Conservation (phyloP, 2,797 vertebrate genomes). For the Sparidentex hasta region DNA sequence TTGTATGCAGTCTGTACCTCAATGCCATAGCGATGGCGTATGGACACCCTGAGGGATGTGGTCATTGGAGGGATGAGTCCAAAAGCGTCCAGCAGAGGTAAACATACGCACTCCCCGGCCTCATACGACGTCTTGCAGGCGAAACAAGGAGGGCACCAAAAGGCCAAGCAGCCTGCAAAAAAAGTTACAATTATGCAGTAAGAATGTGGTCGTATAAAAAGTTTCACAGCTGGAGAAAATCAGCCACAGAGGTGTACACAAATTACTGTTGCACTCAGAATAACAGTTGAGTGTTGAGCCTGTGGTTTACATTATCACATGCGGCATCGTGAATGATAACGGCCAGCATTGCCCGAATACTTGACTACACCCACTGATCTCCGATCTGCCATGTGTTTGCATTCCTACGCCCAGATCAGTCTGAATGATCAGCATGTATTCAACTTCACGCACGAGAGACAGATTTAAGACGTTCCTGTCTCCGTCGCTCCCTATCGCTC, state of each 20-base stretch:
- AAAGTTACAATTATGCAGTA: background rate
- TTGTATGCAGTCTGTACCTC: conserved; percentile 56
- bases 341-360: background rate
- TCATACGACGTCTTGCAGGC: conserved; percentile 74
- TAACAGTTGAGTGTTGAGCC: background rate
- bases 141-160: conserved; percentile 81
- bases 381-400: background rate
- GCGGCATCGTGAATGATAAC: background rate
- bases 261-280: background rate
- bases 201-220: background rate
- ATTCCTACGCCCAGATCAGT: conserved; percentile 9
- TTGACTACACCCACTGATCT: background rate
- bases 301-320: background rate
- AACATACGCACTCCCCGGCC: conserved; percentile 80
- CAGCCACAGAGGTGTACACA: too few relatives aligned
- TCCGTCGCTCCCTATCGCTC: background rate
- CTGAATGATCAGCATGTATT: conserved; percentile 8
- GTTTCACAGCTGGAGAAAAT: background rate
- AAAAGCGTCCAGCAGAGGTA: conserved; percentile 79
- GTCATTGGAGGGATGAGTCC: conserved; percentile 76
- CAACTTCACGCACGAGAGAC: background rate
- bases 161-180: conserved; percentile 76
- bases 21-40: conserved; percentile 74
- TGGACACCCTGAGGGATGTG: conserved; percentile 73
- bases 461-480: background rate